Evolutionary conservation across 2,888 invertebrate genomes (phyloP), one percentile per base, ranked within the genome.

Genomic region (Torymus auratus): DNA sequence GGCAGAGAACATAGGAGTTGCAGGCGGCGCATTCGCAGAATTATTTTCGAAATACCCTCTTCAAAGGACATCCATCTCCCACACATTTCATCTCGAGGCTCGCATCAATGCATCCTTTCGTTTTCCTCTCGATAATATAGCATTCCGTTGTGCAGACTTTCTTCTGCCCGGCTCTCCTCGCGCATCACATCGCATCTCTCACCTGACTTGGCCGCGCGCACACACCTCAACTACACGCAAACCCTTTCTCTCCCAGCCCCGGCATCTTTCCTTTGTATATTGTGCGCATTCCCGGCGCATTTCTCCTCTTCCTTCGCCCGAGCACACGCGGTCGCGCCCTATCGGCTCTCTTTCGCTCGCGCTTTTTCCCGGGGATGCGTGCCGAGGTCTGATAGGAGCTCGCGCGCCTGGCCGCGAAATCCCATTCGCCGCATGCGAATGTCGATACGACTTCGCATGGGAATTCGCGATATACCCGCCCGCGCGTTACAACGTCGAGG

Each of bases 391-490:
- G 41, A 41, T 41, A 41, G 41, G 41, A 41, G 41, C 41, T 41
- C 53, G 14, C 10, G n/a, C n/a, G 67, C 67, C 15, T 50, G 15
- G 1, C 28, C 20, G 68, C 75, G 52, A 68, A 75, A 68, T 68
- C 68, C 67, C 75, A 75, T 68, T 68, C 75, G 67, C 67, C 60
- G 56, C 60, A 53, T 61, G 62, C 72, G 62, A 72, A 62, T 28
- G 75, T 75, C 67, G 68, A 73, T 78, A 75, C 71, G 75, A 71
- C 75, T 79, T 75, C 41, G 55, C 69, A 61, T 78, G 64, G 72
- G 58, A 61, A 70, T 78, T 61, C 60, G 64, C 78, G 71, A 75
- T 71, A 78, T 68, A 70, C 41, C 23, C 41, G 7, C 41, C 41
- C 73, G 52, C 13, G 60, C 60, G 58, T 68, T 75, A 75, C 68